These are phyloP conservation scores for Rhinolophus ferrumequinum DNA, from an alignment of 2,113 vertebrate species.

Conservation along the genomic window DNA sequence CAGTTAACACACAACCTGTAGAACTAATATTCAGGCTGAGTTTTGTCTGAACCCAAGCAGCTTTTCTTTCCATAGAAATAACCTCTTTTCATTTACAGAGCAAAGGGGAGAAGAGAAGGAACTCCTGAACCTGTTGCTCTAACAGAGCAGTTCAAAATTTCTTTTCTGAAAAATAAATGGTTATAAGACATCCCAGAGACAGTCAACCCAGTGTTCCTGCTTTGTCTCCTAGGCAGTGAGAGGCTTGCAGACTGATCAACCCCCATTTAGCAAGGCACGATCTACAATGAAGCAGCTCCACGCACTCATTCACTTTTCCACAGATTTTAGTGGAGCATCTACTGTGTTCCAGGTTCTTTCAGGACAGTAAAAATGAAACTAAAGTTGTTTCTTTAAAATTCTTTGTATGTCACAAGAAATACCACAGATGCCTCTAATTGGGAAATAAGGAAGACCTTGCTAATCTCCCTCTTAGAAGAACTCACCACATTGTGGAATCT, in stretches of 20 bases:
- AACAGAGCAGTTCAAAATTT: background rate
- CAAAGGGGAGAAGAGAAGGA: background rate
- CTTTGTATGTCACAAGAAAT: background rate
- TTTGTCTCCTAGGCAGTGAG: background rate
- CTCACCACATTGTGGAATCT: accelerated
- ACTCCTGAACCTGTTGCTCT: background rate
- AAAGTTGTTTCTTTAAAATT: background rate
- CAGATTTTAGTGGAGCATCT: background rate
- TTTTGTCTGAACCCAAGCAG: background rate
- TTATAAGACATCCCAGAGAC: background rate
- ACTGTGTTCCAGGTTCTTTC: background rate
- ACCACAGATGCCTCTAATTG: background rate
- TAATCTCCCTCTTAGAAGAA: background rate
- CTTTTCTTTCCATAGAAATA: background rate
- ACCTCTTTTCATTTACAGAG: background rate
- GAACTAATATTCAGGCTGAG: background rate
- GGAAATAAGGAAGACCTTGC: background rate
- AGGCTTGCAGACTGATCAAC: accelerated
- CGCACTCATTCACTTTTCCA: background rate
- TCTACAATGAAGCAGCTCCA: too few relatives aligned
- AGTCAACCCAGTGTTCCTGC: background rate
- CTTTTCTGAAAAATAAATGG: background rate
- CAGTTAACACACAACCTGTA: constrained; percentile 43
- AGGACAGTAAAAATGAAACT: background rate
- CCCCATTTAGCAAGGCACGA: accelerated